Evolutionary conservation across 2,888 invertebrate genomes (phyloP).

Genomic region (Stenolophus ochropezus): DNA sequence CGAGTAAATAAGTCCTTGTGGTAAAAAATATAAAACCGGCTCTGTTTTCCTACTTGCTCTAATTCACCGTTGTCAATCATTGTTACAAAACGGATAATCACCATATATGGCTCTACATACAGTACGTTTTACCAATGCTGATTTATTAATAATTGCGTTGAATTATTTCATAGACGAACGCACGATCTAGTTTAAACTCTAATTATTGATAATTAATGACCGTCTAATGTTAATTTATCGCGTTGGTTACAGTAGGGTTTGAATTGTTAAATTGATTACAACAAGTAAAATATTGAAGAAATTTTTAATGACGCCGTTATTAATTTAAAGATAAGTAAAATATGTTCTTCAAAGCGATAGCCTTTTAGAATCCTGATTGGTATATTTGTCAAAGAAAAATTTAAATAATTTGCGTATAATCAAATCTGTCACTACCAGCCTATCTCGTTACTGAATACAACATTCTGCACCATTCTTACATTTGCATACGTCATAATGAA

Average conservation of each 20-base stretch:
- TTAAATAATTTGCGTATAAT: conserved; percentile 43
- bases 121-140: conserved; percentile 12
- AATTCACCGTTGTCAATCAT: conserved; percentile 21
- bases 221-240: conserved; percentile 22
- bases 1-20: too few species aligned
- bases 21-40: too few species aligned
- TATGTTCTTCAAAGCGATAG: not conserved
- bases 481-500: conserved; percentile 42
- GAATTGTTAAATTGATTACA: not conserved
- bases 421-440: conserved; percentile 1
- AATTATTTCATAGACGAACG: conserved; percentile 22
- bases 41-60: not conserved
- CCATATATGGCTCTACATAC: conserved; percentile 3
- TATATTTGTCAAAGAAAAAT: conserved; percentile 14
- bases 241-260: not conserved
- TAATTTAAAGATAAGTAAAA: not conserved
- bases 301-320: too few species aligned
- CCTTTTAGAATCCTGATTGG: not conserved
- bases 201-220: conserved; percentile 38
- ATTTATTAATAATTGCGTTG: conserved; percentile 42
- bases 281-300: too few species aligned
- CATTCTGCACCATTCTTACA: conserved; percentile 36
- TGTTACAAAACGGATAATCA: conserved; percentile 1
- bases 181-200: conserved; percentile 10
- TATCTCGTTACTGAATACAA: conserved; percentile 34